Evolutionary conservation across 2,888 invertebrate genomes (phyloP), one percentile per base, ranked within the genome.

Genomic region (Lasiommata megera): DNA sequence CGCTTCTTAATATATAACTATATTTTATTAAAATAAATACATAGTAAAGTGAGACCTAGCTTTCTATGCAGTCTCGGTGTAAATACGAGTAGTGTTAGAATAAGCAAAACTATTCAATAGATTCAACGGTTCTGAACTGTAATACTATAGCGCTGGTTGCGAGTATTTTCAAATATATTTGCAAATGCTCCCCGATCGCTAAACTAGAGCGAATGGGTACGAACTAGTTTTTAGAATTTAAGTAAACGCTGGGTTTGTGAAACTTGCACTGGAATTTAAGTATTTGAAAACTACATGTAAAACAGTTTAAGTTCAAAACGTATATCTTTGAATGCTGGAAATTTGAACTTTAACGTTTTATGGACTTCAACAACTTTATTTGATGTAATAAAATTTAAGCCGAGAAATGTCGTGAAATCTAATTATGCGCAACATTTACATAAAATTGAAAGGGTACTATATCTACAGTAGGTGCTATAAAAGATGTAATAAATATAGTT

Each of bases 151-250:
- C 14, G 16, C 41, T 17, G 18, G 46, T 31, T 6, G 53, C 43
- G 14, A 53, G 14, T 43, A 29, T 53, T 53, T 53, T 44, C 53
- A 44, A 53, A 53, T 53, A 53, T 53, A 53, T 53, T 53, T 53
- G 53, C 36, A 53, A 53, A 53, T 53, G 18, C 43, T 53, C 36
- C 18, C 53, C 12, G 44, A 44, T 36, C 53, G 43, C 43, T 44
- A 53, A 53, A 36, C 43, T 36, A 36, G 43, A 53, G 31, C 53
- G 53, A 17, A n/a, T n/a, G n/a, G n/a, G 6, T 16, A 31, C 46
- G n/a, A 52, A 50, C 50, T 50, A 50, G 50, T 38, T 50, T 50
- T 38, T 28, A 38, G 48, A 48, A 48, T 48, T 48, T 48, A 38
- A n/a, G n/a, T n/a, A n/a, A 50, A 28, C 16, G 50, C 50, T 16